Conservation (phyloP, 2,113 vertebrate species). For the Catagonus wagneri region DNA sequence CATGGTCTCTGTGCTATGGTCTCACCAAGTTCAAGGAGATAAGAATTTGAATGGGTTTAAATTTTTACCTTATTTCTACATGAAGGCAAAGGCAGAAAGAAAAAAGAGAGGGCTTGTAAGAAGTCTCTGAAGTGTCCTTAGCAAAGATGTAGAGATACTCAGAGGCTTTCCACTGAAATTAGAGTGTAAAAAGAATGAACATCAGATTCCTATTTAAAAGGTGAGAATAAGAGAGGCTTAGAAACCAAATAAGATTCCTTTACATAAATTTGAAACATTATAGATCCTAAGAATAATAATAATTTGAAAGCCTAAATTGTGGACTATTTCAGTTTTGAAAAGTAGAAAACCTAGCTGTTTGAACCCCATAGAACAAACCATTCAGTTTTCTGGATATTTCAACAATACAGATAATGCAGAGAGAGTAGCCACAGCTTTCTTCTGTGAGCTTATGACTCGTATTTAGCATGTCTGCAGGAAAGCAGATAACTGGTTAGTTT, state of each 20-base stretch:
- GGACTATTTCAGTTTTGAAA: not conserved
- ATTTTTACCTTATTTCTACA: not conserved
- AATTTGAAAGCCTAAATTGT: not conserved
- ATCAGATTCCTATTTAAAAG: not conserved
- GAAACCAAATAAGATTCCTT: not conserved
- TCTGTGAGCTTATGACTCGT: not conserved
- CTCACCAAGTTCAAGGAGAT: conserved; percentile 5
- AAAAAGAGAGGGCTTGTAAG: not conserved
- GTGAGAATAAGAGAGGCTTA: not conserved
- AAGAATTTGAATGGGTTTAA: not conserved
- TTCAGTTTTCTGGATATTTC: not conserved
- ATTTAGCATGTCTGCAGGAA: not conserved
- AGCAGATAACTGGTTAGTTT: not conserved
- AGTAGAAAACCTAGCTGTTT: not conserved
- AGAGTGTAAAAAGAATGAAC: not conserved
- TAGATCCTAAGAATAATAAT: not conserved
- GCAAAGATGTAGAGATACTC: not conserved
- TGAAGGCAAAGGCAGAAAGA: not conserved
- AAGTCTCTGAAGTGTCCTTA: not conserved
- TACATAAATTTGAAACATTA: not conserved
- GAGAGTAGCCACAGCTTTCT: not conserved
- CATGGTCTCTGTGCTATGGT: not conserved
- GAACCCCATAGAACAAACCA: not conserved
- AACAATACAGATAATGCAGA: not conserved
- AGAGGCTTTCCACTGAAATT: not conserved